Percentiles rank a stretch among this genome's conserved stretches.
Evolutionary conservation across 2,888 invertebrate genomes (phyloP).

Genomic region (Cyaniris semiargus): DNA sequence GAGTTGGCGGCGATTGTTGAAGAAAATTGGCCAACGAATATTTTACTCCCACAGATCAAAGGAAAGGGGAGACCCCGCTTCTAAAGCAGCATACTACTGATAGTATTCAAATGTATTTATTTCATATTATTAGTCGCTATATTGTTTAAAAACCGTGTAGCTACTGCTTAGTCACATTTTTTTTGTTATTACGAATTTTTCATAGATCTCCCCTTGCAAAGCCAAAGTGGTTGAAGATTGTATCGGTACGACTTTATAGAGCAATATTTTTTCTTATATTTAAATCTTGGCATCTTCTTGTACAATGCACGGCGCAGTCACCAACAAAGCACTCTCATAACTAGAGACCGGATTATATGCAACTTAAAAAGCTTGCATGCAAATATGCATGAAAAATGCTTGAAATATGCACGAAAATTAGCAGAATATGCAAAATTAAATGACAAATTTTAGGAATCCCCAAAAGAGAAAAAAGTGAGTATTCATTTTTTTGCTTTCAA

Average conservation of each 20-base stretch:
- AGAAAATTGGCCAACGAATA: conserved; percentile 2
- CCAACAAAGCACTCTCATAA: conserved; percentile 18
- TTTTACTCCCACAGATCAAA: not conserved
- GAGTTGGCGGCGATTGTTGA: conserved; percentile 13
- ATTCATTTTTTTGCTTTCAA: too few relatives aligned
- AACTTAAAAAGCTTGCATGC: too few relatives aligned
- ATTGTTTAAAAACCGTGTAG: too few relatives aligned
- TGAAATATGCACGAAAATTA: too few relatives aligned
- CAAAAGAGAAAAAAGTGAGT: too few relatives aligned
- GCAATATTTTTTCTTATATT: not conserved
- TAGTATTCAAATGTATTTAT: not conserved
- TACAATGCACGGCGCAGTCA: not conserved
- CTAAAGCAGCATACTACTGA: not conserved
- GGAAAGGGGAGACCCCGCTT: not conserved
- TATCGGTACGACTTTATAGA: not conserved
- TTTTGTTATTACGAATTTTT: not conserved
- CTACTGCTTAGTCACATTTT: not conserved
- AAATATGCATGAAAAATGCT: too few relatives aligned
- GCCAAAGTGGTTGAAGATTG: not conserved
- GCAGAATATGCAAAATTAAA: too few relatives aligned
- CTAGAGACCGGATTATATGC: too few relatives aligned
- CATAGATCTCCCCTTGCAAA: not conserved
- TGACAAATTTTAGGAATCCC: too few relatives aligned
- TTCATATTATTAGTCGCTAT: not conserved
- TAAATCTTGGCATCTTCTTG: not conserved